Evolutionary conservation across 2,113 vertebrate genomes (phyloP).

Genomic region (Rallus limicola): DNA sequence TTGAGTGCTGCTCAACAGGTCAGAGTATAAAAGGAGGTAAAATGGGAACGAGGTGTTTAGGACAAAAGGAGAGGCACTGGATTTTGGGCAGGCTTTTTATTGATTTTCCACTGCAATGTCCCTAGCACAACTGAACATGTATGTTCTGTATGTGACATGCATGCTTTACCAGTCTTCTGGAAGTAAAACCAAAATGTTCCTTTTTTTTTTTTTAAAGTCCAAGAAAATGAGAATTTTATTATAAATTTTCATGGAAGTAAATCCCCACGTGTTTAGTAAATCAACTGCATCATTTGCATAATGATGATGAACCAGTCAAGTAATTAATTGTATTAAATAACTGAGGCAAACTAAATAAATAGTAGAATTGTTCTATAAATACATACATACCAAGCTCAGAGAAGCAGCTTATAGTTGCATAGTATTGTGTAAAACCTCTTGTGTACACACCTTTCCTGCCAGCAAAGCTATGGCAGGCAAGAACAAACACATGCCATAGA

Average conservation of each 20-base stretch:
- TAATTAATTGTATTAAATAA: neutral
- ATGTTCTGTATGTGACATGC: accelerated
- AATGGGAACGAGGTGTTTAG: neutral
- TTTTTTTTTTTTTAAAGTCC: neutral
- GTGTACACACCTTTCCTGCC: neutral
- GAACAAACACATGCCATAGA: neutral
- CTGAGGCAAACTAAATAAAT: neutral
- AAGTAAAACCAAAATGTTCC: neutral
- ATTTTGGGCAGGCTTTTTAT: neutral
- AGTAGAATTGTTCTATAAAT: neutral
- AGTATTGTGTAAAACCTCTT: neutral
- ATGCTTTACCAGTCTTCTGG: neutral
- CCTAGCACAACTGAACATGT: neutral
- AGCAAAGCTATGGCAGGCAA: neutral
- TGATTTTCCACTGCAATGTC: neutral
- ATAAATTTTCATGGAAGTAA: neutral
- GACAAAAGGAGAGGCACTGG: neutral
- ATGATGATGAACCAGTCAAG: neutral
- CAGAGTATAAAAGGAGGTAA: neutral
- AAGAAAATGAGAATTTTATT: neutral
- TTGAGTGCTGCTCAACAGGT: neutral
- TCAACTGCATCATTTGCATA: neutral
- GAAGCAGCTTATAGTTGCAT: neutral
- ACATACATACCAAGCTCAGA: neutral
- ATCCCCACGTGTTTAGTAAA: neutral